Conservation (phyloP, 2,888 invertebrate genomes). For the Coleophora flavipennella region DNA sequence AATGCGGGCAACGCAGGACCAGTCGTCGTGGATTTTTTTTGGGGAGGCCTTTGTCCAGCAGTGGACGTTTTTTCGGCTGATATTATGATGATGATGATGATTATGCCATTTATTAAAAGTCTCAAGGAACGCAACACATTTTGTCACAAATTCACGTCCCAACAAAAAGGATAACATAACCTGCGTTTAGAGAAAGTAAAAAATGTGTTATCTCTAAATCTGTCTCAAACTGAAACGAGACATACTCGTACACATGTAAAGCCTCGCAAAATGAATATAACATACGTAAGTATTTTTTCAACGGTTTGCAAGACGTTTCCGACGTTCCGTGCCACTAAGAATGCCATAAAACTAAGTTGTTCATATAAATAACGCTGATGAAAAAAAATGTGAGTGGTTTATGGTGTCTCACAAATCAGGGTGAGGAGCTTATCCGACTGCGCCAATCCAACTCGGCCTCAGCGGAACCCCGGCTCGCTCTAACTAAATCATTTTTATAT, state of each 20-base stretch:
- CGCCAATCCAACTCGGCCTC: slow-evolving; percentile 22
- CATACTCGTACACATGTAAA: not conserved
- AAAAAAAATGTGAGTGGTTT: slow-evolving; percentile 43
- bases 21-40: no score
- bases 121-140: no score
- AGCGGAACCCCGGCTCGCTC: not conserved
- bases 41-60: no score
- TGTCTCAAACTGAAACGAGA: not conserved
- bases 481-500: slow-evolving; percentile 3
- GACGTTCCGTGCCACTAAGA: slow-evolving; percentile 42
- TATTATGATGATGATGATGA: no score
- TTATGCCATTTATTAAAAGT: no score
- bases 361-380: slow-evolving; percentile 50
- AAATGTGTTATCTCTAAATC: no score
- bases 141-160: no score
- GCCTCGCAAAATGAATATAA: slow-evolving; percentile 27
- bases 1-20: no score
- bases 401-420: slow-evolving; percentile 44
- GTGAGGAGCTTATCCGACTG: slow-evolving; percentile 31
- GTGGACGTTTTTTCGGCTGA: no score
- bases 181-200: no score
- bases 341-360: slow-evolving; percentile 47
- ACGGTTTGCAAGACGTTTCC: slow-evolving; percentile 38
- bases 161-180: no score
- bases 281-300: slow-evolving; percentile 47